Base-by-base conservation (phyloP, 2,797 vertebrate genomes). In the Sebastes flavidus region DNA sequence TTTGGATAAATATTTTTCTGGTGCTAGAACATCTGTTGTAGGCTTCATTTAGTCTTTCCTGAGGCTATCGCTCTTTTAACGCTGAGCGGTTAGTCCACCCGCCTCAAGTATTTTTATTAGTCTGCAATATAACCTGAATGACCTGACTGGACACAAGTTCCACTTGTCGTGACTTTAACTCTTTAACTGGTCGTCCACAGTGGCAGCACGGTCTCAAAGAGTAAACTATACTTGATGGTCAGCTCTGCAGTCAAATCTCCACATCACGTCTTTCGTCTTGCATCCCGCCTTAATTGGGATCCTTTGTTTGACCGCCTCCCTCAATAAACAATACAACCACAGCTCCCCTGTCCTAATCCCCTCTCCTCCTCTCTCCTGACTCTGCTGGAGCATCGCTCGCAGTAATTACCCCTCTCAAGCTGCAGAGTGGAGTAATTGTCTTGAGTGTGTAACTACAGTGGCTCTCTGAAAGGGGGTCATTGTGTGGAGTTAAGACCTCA, bases 371-470 rank as follows among this genome's bases (percentile, higher is more conserved):
- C 81, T 92, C 80, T 70, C 72, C 82, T 72, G 86, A 87, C 85
- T 92, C 83, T 87, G 87, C 87, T 80, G 89, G 90, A 89, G 91
- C 93, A 92, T 94, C 89, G 87, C 92, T 93, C 89, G 81, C 83
- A 88, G 92, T 96, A 96, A 96, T 96, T 95, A 94, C 90, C 91
- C 86, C 86, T 94, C 87, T 91, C 81, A 83, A 92, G 92, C 90
- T 88, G 82, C 87, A 94, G 94, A 95, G 93, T 85, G 92, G 91
- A 92, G 94, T 94, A 94, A 96, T 96, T 96, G 95, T 94, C 92
- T 87, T 90, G 75, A 91, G 90, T 92, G 92, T 94, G 92, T 94
- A 94, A 94, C 92, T 94, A 94, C 94, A 95, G 94, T 93, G 95
- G 91, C 89, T 89, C 89, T 82, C 88, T 96, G 90, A 95, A 96